Evolutionary conservation across 1,140 invertebrate genomes (phyloP), one percentile per base, ranked within the genome.

Genomic region (Conus betulinus): DNA sequence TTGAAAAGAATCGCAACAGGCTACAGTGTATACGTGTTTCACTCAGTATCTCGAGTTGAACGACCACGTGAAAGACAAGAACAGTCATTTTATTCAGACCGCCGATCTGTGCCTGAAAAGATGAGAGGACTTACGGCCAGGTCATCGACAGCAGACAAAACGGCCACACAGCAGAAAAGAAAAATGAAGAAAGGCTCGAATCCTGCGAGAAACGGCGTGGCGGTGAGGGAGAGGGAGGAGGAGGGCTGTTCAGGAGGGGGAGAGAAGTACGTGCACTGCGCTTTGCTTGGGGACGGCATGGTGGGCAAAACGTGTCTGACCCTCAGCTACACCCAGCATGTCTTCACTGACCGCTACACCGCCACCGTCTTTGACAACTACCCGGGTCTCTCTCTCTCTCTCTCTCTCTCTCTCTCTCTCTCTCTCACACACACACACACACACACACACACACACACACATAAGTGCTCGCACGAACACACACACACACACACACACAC

Each of bases 291-390:
- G 39, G 94, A 95, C 88, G 94, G 93, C 4, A 93, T 93, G 88
- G 93, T 95, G 0, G 94, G 94, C 11, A 94, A 94, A 79, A 93
- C 93, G 0, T 91, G 93, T 76, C 89, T 95, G 39, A 91, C 93
- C 52, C 87, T 93, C 76, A 91, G 90, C 78, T 94, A 93, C 87
- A 92, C 92, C 6, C 76, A 91, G 57, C 86, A 89, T 53, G 89
- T 91, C 15, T 93, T 93, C 85, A 87, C 88, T 23, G 90, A 92
- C 39, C 87, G 88, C 63, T 95, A 94, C 88, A 89, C 92, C 39
- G 94, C 95, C 15, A 95, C 95, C 0, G 93, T 95, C 51, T 95
- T 95, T 87, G 94, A 94, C 57, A 95, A 93, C 87, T 95, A 94
- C 90, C 91, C 91, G 51, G 93, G 93, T 93, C 90, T 20, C 67